A percentile compares a stretch with the other conserved stretches of the same genome.
phyloP scores from a whole-genome alignment of 1,140 invertebrate species.

The Venturia canescens region DNA sequence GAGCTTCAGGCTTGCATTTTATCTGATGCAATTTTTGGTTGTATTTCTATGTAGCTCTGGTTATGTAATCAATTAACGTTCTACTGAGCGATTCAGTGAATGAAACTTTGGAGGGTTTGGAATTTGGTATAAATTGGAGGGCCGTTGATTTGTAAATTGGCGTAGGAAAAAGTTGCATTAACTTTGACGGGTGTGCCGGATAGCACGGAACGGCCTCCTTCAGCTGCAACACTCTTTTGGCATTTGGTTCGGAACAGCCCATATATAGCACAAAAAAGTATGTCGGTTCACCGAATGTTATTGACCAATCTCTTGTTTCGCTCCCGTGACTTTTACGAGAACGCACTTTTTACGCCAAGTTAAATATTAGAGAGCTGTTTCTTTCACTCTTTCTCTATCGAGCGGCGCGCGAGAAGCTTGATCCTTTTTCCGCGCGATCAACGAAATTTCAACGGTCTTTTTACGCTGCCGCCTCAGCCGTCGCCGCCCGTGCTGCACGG shows the following conservation, averaged over 20 bases:
- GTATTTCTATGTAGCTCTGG: too few relatives aligned
- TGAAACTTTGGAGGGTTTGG: too few relatives aligned
- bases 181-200: too few relatives aligned
- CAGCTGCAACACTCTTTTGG: too few relatives aligned
- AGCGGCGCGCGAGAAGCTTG: not conserved
- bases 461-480: not conserved
- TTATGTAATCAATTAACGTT: too few relatives aligned
- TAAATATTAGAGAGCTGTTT: slow-evolving; percentile 40
- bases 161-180: too few relatives aligned
- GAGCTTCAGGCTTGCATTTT: too few relatives aligned
- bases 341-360: not conserved
- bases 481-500: not conserved
- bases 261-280: slow-evolving; percentile 26
- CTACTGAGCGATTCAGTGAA: too few relatives aligned
- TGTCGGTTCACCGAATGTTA: slow-evolving; percentile 30
- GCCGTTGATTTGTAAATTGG: too few relatives aligned
- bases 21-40: too few relatives aligned
- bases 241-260: not conserved
- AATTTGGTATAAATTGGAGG: too few relatives aligned
- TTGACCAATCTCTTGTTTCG: slow-evolving; percentile 38
- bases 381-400: slow-evolving; percentile 10
- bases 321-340: slow-evolving; percentile 34
- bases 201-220: not conserved
- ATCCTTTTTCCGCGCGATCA: slow-evolving; percentile 32
- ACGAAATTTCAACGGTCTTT: slow-evolving; percentile 33